Evolutionary conservation across 2,113 vertebrate species (phyloP), one percentile per base, ranked within the genome.

Genomic region (Neodontobutis hainanensis): DNA sequence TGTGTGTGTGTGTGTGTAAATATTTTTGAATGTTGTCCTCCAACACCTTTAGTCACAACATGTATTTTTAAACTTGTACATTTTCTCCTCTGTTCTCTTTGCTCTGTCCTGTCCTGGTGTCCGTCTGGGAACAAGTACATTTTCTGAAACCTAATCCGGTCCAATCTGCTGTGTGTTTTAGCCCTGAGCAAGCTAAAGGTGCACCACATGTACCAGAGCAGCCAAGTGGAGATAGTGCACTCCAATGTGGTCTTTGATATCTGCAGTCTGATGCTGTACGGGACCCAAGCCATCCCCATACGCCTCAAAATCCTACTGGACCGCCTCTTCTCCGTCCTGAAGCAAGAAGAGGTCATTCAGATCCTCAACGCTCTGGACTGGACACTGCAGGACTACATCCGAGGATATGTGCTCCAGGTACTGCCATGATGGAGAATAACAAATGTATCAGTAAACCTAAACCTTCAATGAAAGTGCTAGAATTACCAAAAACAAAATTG

Each of bases 171-270:
- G 16, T 70, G 42, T 81, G 0, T 82, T 93, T 56, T 82, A 99
- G 97, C 97, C 40, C 89, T 99, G 50, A 98, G 97, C 84, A 99
- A 99, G 80, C 89, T 99, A 84, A 94, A 96, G 92, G 91, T 95
- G 78, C 96, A 96, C 42, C 91, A 95, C 48, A 78, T 95, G 82
- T 96, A 96, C 70, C 94, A 97, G 52, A 90, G 95, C 71, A 94
- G 94, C 88, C 97, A 97, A 89, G 97, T 99, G 88, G 97, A 99
- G 92, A 96, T 98, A 7, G 97, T 99, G 70, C 96, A 98, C 84
- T 96, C 96, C 90, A 98, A 95, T 44, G 96, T 98, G 84, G 97
- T 98, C 63, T 98, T 99, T 45, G 97, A 98, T 70, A 98, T 99
- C 75, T 96, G 96, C 92, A 99, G 97, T 88, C 92, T 99, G 81